Evolutionary conservation across 1,140 invertebrate species (phyloP).

Genomic region (Drosophila persimilis): DNA sequence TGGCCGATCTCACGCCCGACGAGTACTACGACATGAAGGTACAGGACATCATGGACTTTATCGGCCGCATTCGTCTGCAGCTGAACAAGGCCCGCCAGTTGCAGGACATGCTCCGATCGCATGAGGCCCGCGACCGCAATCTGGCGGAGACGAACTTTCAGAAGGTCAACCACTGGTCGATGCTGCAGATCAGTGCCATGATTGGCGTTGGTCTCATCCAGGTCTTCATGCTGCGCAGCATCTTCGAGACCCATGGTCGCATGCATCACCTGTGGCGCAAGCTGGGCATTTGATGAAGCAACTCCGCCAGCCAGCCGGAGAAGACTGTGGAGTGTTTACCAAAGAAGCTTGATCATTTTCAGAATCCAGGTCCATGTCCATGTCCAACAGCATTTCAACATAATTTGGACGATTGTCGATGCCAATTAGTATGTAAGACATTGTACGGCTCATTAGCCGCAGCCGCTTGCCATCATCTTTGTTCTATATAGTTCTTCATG

Average conservation of each 20-base stretch:
- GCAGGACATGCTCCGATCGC: slow-evolving; percentile 89
- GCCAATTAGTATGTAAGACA: no score
- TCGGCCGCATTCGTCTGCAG: slow-evolving; percentile 85
- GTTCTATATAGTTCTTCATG: slow-evolving; percentile 2
- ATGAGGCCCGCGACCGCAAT: slow-evolving; percentile 91
- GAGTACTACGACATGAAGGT: slow-evolving; percentile 87
- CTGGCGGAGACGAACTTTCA: slow-evolving; percentile 90
- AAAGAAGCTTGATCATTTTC: slow-evolving; percentile 36
- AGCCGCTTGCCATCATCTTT: neutral
- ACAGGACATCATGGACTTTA: slow-evolving; percentile 86
- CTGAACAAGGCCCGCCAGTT: slow-evolving; percentile 87
- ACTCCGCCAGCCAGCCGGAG: neutral
- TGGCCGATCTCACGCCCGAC: slow-evolving; percentile 83
- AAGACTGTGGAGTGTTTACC: slow-evolving; percentile 40
- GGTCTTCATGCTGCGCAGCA: slow-evolving; percentile 87
- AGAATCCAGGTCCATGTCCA: neutral
- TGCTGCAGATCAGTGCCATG: slow-evolving; percentile 89
- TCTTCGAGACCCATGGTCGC: slow-evolving; percentile 87
- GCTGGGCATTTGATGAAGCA: slow-evolving; percentile 78
- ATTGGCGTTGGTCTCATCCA: slow-evolving; percentile 87
- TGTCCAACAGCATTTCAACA: slow-evolving; percentile 1
- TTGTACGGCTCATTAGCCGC: no score
- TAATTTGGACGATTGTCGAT: neutral
- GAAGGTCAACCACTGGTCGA: slow-evolving; percentile 89
- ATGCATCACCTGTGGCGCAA: slow-evolving; percentile 84